phyloP scores from a whole-genome alignment of 2,113 vertebrate species.

The Plecturocebus donacophilus region DNA sequence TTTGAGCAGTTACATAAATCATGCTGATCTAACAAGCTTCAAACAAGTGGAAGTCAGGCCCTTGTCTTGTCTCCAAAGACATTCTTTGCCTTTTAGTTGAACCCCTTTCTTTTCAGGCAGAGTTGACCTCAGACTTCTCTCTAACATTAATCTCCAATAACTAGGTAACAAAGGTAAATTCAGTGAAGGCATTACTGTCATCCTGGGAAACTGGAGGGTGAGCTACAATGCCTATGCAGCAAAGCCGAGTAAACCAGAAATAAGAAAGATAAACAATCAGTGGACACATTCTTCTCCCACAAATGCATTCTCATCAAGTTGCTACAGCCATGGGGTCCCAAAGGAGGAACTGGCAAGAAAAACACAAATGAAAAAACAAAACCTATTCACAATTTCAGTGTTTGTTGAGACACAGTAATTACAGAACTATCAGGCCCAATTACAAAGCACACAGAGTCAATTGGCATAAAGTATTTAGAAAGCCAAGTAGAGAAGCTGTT shows the following conservation, averaged over 20 bases:
- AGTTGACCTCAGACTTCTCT: slow-evolving; percentile 48
- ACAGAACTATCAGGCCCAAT: slow-evolving; percentile 63
- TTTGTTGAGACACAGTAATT: slow-evolving; percentile 74
- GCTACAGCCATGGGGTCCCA: background rate
- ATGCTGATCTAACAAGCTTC: slow-evolving; percentile 47
- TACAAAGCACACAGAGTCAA: slow-evolving; percentile 68
- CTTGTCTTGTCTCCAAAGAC: slow-evolving; percentile 51
- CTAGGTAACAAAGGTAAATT: slow-evolving; percentile 52
- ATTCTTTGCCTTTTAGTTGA: slow-evolving; percentile 42
- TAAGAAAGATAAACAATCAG: slow-evolving; percentile 52
- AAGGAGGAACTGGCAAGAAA: slow-evolving; percentile 56
- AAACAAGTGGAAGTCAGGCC: background rate
- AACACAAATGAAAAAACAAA: slow-evolving; percentile 64
- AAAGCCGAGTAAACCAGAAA: slow-evolving; percentile 31
- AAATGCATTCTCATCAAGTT: slow-evolving; percentile 57
- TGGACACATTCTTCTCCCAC: background rate
- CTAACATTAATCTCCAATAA: slow-evolving; percentile 53
- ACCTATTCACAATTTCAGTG: slow-evolving; percentile 62
- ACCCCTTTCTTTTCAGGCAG: background rate
- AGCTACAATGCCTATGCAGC: background rate
- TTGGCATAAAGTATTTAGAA: slow-evolving; percentile 69
- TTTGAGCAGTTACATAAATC: slow-evolving; percentile 64
- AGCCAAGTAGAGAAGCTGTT: background rate
- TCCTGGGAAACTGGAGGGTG: slow-evolving; percentile 11
- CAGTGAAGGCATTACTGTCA: background rate